Evolutionary conservation across 1,140 invertebrate genomes (phyloP), one percentile per base, ranked within the genome.

Genomic region (Bombus vancouverensis): DNA sequence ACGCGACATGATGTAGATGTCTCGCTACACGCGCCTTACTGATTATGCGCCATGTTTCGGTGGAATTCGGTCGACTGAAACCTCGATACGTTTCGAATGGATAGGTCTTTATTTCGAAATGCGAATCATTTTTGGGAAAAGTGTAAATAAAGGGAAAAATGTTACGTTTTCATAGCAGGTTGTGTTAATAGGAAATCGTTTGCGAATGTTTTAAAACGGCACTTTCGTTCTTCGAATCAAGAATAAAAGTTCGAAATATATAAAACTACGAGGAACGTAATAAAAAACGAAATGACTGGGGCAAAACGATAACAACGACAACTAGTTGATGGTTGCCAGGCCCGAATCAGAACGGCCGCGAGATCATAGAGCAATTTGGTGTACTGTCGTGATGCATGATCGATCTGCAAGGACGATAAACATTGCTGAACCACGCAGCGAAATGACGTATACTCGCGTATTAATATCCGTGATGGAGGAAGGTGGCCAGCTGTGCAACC

Each of bases 361-460:
- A 83, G 89, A 88, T 91, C 89, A 88, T 87, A 85, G 78, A 89
- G 87, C 87, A 88, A 90, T 91, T 90, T 88, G 86, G 88, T 75
- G 82, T 83, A 85, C 83, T 90, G 90, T 75, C 72, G 81, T 79
- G 85, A 76, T 88, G 87, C 83, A 86, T 93, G 93, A 93, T 92
- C 93, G 93, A 94, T 94, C 89, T 92, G 93, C 88, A 90, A 91
- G 92, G 90, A 92, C 89, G 91, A 91, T 92, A 93, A 93, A 94
- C 92, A 94, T 93, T 93, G 91, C 92, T 91, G 89, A 84, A 89
- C 87, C 88, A 89, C 88, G 88, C 91, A 87, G 89, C 90, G 89
- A 89, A 90, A 93, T 93, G 93, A 93, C 91, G 91, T 92, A 94
- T 94, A 91, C 89, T 86, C 87, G 82, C 86, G 91, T 93, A 94